phyloP scores from a whole-genome alignment of 2,888 invertebrate species.

The Pyrocoelia pectoralis region DNA sequence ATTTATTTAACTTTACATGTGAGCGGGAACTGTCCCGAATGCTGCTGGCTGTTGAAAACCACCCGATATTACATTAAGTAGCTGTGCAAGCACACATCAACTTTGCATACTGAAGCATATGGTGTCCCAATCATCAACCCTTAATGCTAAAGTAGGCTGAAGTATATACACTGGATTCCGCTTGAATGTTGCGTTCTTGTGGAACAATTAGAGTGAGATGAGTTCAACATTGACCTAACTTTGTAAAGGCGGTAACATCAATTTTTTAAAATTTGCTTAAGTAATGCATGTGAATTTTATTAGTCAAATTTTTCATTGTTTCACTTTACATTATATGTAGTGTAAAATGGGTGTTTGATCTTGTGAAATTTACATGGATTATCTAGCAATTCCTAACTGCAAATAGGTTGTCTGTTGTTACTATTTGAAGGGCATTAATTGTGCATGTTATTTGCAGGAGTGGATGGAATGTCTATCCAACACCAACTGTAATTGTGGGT shows the following conservation, averaged over 20 bases:
- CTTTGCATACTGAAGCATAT: neutral
- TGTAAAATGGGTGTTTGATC: neutral
- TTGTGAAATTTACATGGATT: neutral
- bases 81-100: neutral
- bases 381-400: too few species aligned
- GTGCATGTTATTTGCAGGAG: too few species aligned
- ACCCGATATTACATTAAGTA: neutral
- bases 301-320: neutral
- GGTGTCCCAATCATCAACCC: neutral
- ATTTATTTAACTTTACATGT: slow-evolving; percentile 38
- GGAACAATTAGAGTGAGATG: neutral
- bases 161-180: neutral
- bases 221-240: too few species aligned
- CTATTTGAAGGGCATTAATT: too few species aligned
- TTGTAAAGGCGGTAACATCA: neutral
- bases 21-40: slow-evolving; percentile 7
- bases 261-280: neutral
- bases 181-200: neutral
- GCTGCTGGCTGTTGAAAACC: neutral
- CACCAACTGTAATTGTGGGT: too few species aligned
- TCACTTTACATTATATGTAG: neutral
- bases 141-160: neutral
- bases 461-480: too few species aligned
- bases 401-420: too few species aligned
- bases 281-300: neutral